Evolutionary conservation across 2,797 vertebrate species (phyloP).

Genomic region (Spea hammondii): DNA sequence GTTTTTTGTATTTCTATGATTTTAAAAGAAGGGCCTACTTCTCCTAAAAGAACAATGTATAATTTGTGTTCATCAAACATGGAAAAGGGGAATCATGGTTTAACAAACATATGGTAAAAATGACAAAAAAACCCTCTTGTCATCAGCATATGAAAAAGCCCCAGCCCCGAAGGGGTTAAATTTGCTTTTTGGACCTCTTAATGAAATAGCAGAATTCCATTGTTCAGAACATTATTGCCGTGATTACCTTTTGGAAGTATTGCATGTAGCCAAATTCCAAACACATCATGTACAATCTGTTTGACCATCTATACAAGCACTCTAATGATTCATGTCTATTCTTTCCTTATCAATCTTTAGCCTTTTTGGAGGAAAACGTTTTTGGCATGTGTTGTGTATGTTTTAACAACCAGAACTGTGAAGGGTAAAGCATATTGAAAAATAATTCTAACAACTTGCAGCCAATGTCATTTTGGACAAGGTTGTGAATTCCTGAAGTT

Average conservation of each 20-base stretch:
- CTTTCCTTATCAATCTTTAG: constrained; percentile 50
- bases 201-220: constrained; percentile 39
- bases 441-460: constrained; percentile 51
- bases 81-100: no score
- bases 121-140: no score
- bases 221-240: constrained; percentile 24
- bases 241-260: constrained; percentile 44
- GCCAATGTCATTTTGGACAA: constrained; percentile 51
- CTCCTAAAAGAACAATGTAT: no score
- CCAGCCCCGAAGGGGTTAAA: no score
- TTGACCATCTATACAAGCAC: constrained; percentile 48
- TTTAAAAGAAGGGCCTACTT: no score
- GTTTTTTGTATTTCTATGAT: no score
- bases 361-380: constrained; percentile 33
- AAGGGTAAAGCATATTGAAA: constrained; percentile 48
- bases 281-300: constrained; percentile 44
- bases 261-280: constrained; percentile 36
- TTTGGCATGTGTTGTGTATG: constrained; percentile 40
- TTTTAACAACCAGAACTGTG: constrained; percentile 44
- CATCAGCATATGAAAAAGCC: no score
- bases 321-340: constrained; percentile 50
- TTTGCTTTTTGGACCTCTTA: constrained; percentile 19
- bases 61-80: no score
- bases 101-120: no score
- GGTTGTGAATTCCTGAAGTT: constrained; percentile 43